Evolutionary conservation across 2,888 invertebrate genomes (phyloP).

Genomic region (Drosophila anomalata): DNA sequence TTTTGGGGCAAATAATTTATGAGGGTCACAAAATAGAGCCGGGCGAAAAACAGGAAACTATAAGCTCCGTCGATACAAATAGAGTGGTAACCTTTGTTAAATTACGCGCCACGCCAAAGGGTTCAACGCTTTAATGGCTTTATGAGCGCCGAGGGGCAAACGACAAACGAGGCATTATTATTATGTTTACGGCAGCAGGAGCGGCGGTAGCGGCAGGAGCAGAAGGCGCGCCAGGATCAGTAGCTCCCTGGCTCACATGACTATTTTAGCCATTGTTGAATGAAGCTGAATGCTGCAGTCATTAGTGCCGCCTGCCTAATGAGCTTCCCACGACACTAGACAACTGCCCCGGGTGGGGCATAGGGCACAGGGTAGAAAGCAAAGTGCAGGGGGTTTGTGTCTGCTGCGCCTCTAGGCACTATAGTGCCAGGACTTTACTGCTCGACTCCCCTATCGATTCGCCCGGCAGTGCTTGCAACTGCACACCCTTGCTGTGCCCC

Average conservation of each 20-base stretch:
- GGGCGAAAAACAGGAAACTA: constrained; percentile 10
- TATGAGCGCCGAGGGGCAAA: constrained; percentile 70
- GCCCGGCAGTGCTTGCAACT: constrained; percentile 9
- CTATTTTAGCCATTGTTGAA: constrained; percentile 41
- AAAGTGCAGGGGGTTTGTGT: constrained; percentile 10
- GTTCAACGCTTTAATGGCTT: constrained; percentile 72
- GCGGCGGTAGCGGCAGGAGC: constrained; percentile 2
- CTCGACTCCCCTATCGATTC: constrained; percentile 23
- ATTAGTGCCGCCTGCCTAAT: constrained; percentile 61
- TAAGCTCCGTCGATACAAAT: constrained; percentile 36
- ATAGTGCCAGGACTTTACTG: neutral
- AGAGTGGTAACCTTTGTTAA: constrained; percentile 49
- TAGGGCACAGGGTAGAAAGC: neutral
- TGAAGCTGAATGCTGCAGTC: constrained; percentile 38
- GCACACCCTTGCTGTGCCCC: constrained; percentile 22
- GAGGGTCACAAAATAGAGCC: constrained; percentile 50
- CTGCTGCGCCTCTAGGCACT: neutral
- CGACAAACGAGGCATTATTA: constrained; percentile 65
- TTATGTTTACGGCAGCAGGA: constrained; percentile 43
- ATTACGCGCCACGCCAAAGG: constrained; percentile 63
- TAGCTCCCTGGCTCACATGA: constrained; percentile 30
- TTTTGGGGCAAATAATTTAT: constrained; percentile 64
- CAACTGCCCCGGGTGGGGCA: constrained; percentile 18
- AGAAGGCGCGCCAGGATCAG: constrained; percentile 2
- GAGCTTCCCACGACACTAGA: constrained; percentile 44